Percentiles rank a stretch among this genome's conserved stretches.
Evolutionary conservation across 2,888 invertebrate species (phyloP).

Genomic region (Geophilus truncorum): DNA sequence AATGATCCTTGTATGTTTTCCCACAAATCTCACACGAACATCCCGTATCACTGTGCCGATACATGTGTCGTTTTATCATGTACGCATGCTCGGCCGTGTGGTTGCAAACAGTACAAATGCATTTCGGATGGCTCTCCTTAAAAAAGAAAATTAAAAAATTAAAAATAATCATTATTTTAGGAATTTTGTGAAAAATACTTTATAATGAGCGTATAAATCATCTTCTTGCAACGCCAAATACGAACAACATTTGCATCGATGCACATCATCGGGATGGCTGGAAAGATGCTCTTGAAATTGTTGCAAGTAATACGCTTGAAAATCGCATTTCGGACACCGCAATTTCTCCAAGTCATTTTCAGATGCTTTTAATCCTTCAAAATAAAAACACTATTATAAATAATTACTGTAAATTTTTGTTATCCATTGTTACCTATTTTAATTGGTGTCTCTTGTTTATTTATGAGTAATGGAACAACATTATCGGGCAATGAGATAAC

Average conservation of each 20-base stretch:
- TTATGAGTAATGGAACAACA: slow-evolving; percentile 44
- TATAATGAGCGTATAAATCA: slow-evolving; percentile 46
- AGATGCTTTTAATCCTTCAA: slow-evolving; percentile 46
- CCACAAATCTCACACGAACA: slow-evolving; percentile 49
- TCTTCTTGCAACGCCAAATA: slow-evolving; percentile 41
- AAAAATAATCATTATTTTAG: too few relatives aligned
- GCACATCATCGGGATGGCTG: slow-evolving; percentile 43
- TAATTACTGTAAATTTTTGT: not conserved
- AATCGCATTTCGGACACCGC: slow-evolving; percentile 47
- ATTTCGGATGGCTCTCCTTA: slow-evolving; percentile 47
- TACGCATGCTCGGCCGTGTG: slow-evolving; percentile 49
- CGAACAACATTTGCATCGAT: slow-evolving; percentile 45
- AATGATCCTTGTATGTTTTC: slow-evolving; percentile 50
- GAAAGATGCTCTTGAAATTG: slow-evolving; percentile 48
- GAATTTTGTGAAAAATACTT: too few relatives aligned
- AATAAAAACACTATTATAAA: not conserved
- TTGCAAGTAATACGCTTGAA: slow-evolving; percentile 47
- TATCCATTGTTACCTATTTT: slow-evolving; percentile 42
- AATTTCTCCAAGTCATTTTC: slow-evolving; percentile 46
- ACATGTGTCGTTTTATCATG: slow-evolving; percentile 49
- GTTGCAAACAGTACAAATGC: slow-evolving; percentile 47
- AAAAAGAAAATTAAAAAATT: slow-evolving; percentile 19
- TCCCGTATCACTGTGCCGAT: slow-evolving; percentile 46
- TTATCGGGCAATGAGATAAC: slow-evolving; percentile 46
- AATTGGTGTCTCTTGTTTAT: slow-evolving; percentile 44